Conservation (phyloP, 2,888 invertebrate species). For the Heliconius cydno region DNA sequence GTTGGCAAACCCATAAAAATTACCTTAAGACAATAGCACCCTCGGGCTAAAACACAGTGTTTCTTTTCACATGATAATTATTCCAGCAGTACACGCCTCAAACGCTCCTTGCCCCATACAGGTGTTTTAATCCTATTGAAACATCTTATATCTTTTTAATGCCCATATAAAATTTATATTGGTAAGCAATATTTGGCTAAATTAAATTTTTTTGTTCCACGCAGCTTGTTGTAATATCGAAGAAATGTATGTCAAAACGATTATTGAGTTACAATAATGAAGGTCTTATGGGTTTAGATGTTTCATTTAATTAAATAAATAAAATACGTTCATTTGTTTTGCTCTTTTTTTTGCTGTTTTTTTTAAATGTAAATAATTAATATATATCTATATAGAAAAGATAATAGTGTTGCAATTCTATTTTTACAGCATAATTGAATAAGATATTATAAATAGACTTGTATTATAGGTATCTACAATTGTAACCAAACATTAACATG, state of each 20-base stretch:
- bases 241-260: slow-evolving; percentile 35
- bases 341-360: not conserved
- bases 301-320: slow-evolving; percentile 32
- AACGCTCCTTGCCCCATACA: slow-evolving; percentile 72
- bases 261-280: slow-evolving; percentile 34
- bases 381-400: not conserved
- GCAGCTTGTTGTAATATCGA: slow-evolving; percentile 32
- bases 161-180: slow-evolving; percentile 44
- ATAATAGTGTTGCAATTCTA: not conserved
- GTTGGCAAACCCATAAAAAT: slow-evolving; percentile 80
- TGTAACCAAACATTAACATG: not conserved
- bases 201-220: slow-evolving; percentile 44
- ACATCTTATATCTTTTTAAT: slow-evolving; percentile 51
- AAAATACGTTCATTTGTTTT: not conserved
- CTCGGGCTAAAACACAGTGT: slow-evolving; percentile 74
- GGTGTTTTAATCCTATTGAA: slow-evolving; percentile 62
- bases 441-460: too few species aligned
- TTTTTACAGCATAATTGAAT: not conserved
- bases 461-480: too few species aligned
- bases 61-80: slow-evolving; percentile 69
- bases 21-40: slow-evolving; percentile 81
- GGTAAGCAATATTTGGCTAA: slow-evolving; percentile 38
- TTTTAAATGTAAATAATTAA: not conserved
- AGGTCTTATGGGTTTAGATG: slow-evolving; percentile 34
- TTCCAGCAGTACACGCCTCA: slow-evolving; percentile 69